Evolutionary conservation across 2,888 invertebrate species (phyloP).

Genomic region (Pristionchus maxplancki): DNA sequence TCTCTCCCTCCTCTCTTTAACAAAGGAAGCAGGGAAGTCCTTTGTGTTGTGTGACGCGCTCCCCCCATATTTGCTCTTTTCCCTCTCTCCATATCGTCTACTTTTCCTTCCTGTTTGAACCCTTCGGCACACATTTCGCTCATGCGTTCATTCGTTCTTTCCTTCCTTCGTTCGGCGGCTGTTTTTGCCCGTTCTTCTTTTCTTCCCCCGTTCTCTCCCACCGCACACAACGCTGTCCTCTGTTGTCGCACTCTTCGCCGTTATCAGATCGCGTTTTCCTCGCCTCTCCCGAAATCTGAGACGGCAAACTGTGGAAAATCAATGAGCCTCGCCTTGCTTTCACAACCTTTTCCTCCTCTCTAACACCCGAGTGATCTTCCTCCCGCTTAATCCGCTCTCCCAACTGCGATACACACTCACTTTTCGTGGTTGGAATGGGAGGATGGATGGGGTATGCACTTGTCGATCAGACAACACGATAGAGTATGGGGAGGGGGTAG

Average conservation of each 20-base stretch:
- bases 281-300: neutral
- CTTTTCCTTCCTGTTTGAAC: conserved; percentile 44
- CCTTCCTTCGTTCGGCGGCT: neutral
- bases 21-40: conserved; percentile 21
- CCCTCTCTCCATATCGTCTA: conserved; percentile 20
- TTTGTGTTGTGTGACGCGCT: conserved; percentile 19
- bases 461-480: no score
- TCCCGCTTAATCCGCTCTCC: neutral
- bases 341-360: neutral
- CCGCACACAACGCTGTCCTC: neutral
- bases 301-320: neutral
- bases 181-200: neutral
- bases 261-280: neutral
- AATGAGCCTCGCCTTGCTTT: neutral
- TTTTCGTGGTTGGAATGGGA: no score
- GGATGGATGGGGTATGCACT: no score
- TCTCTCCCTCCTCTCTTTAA: conserved; percentile 3
- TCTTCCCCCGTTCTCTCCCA: neutral
- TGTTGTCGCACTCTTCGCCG: neutral
- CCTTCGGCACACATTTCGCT: neutral
- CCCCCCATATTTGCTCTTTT: conserved; percentile 33
- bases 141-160: neutral
- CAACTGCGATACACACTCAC: no score
- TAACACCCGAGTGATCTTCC: neutral
- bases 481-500: neutral